A percentile compares a stretch with the other conserved stretches of the same genome.
These are phyloP conservation scores for Paelopatides confundens DNA, from an alignment of 53 echinoderm and acorn worm species.

Conservation along the genomic window DNA sequence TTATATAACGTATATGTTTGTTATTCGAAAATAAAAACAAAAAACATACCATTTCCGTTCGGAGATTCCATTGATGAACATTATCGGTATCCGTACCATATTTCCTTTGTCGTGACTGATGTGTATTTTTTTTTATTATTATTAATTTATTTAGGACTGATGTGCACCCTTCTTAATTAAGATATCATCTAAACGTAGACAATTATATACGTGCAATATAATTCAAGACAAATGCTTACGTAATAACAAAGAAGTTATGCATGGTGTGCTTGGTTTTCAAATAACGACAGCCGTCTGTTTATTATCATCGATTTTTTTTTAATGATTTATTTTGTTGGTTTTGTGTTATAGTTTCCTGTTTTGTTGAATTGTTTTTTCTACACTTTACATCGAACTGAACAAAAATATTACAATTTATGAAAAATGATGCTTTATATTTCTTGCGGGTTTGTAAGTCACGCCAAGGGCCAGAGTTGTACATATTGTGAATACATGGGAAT, in stretches of 20 bases:
- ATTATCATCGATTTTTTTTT: background rate
- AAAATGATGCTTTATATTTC: conserved; percentile 44
- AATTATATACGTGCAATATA: background rate
- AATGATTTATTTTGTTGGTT: background rate
- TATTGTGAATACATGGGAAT: conserved; percentile 51
- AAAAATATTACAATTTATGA: conserved; percentile 43
- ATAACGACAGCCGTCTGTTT: background rate
- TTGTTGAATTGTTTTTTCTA: conserved; percentile 38
- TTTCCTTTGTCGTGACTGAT: background rate
- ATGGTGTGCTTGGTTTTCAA: background rate
- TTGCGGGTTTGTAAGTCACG: conserved; percentile 36
- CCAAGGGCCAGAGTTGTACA: conserved; percentile 44
- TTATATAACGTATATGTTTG: no score
- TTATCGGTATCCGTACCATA: background rate
- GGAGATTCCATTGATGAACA: no score
- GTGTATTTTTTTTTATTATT: no score
- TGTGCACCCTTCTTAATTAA: background rate
- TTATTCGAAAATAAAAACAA: no score
- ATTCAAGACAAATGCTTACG: background rate
- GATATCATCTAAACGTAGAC: background rate
- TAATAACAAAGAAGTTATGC: background rate
- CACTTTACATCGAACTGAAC: conserved; percentile 33
- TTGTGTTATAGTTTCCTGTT: background rate
- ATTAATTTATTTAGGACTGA: background rate
- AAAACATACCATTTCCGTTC: no score